These are phyloP conservation scores for Nymphalis c-album DNA, from an alignment of 2,888 invertebrate species.

Conservation along the genomic window DNA sequence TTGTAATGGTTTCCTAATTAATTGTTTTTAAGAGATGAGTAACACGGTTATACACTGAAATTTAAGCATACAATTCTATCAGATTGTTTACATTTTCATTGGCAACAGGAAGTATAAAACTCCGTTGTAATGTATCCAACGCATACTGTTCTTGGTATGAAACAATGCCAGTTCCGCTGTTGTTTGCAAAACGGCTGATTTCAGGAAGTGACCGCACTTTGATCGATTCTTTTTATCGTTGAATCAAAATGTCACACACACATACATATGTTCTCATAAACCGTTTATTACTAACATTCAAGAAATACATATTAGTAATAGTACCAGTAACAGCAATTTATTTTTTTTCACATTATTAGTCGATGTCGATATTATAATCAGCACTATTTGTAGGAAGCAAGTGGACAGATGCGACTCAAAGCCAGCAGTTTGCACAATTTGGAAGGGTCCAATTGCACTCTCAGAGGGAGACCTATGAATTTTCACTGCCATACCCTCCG, in stretches of 20 bases:
- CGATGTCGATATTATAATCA: constrained; percentile 22
- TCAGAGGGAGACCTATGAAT: constrained; percentile 70
- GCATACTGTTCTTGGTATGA: constrained; percentile 64
- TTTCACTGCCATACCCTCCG: constrained; percentile 68
- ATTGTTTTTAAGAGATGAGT: constrained; percentile 7
- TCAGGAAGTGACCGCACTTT: constrained; percentile 69
- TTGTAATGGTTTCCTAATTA: neutral
- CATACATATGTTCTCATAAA: neutral
- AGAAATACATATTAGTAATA: neutral
- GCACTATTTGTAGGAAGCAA: constrained; percentile 47
- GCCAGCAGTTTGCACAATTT: constrained; percentile 75
- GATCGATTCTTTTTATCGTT: constrained; percentile 49
- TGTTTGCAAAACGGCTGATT: constrained; percentile 73
- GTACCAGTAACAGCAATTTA: neutral
- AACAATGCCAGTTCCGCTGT: constrained; percentile 79
- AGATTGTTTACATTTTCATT: constrained; percentile 72
- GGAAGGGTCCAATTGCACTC: constrained; percentile 56
- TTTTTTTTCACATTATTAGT: neutral
- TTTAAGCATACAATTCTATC: constrained; percentile 16
- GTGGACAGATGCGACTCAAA: constrained; percentile 77
- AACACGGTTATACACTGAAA: constrained; percentile 4
- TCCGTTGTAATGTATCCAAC: constrained; percentile 70
- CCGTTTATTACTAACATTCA: neutral
- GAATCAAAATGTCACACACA: neutral
- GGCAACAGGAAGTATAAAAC: constrained; percentile 78